phyloP scores from a whole-genome alignment of 2,797 vertebrate species.

The Nannoperca obscura region DNA sequence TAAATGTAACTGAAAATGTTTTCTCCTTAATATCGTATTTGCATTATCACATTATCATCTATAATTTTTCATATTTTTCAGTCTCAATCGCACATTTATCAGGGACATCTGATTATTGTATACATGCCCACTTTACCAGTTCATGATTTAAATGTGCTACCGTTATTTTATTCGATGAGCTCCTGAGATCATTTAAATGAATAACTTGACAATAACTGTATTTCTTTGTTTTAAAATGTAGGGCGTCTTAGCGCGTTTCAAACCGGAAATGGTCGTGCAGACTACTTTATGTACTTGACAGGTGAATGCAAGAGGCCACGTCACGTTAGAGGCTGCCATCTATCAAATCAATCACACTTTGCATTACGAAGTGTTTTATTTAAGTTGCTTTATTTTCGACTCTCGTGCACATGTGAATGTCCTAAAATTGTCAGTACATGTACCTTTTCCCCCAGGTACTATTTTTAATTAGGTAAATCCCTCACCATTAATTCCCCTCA shows the following conservation, averaged over 20 bases:
- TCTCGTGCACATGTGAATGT: not conserved
- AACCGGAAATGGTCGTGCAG: conserved; percentile 37
- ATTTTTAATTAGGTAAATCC: not conserved
- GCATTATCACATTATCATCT: no score
- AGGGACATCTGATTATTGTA: not conserved
- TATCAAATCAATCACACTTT: not conserved
- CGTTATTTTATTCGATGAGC: not conserved
- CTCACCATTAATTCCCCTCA: not conserved
- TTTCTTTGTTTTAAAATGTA: not conserved
- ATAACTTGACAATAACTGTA: not conserved
- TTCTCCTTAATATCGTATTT: not conserved
- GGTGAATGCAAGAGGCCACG: conserved; percentile 69
- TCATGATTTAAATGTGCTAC: not conserved
- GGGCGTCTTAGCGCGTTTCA: not conserved
- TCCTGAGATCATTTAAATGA: not conserved
- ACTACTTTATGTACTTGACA: conserved; percentile 35
- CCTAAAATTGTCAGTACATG: not conserved
- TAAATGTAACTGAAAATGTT: not conserved
- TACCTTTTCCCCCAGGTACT: not conserved
- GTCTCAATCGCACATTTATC: not conserved
- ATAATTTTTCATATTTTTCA: not conserved
- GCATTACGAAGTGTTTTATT: not conserved
- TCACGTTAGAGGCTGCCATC: conserved; percentile 66
- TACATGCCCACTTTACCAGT: not conserved
- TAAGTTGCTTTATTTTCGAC: not conserved